Base-by-base conservation (phyloP, 2,797 vertebrate genomes). In the Paedocypris micromegethes region DNA sequence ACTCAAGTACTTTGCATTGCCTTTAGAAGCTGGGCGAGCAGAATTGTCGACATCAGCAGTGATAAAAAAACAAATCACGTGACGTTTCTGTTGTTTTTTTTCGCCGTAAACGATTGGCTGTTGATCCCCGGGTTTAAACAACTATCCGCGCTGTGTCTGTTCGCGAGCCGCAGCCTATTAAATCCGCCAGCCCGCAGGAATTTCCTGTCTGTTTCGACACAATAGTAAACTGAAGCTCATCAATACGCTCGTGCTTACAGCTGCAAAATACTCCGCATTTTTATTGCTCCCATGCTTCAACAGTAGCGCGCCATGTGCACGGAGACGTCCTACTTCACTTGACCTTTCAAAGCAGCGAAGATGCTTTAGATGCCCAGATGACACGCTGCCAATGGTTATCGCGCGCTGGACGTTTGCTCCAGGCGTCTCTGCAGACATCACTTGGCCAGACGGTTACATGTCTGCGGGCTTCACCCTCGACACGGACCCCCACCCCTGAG, bases 61-160 rank as follows among this genome's bases (percentile, higher is more conserved):
- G 45, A 66, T 53, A 2, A n/a, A 61, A 38, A 52, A 6, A 39
- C 39, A 23, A 23, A 53, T 44, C 58, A 42, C 44, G 50, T 42
- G 23, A 44, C 41, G 3, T 45, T 56, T 38, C 58, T 71, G 65
- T 42, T 9, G 59, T 67, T 66, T 60, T 41, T 3, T 9, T 9
- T 48, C 37, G 48, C 6, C 5, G 37, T 43, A 46, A 39, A 23
- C 3, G 38, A 40, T 73, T 67, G 45, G 62, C 4, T 38, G 9
- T 55, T 75, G 66, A 80, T 80, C 74, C 77, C 9, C n/a, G 5
- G 75, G 77, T 74, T 79, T 77, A 72, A 54, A 58, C 9, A 38
- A 39, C 59, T 70, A 38, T 47, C 70, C 39, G 5, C 46, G 64
- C 57, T 50, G 58, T 70, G 72, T 77, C 72, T 71, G 72, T 71